Evolutionary conservation across 2,888 invertebrate genomes (phyloP), one percentile per base, ranked within the genome.

Genomic region (Tryphoninae sp.): DNA sequence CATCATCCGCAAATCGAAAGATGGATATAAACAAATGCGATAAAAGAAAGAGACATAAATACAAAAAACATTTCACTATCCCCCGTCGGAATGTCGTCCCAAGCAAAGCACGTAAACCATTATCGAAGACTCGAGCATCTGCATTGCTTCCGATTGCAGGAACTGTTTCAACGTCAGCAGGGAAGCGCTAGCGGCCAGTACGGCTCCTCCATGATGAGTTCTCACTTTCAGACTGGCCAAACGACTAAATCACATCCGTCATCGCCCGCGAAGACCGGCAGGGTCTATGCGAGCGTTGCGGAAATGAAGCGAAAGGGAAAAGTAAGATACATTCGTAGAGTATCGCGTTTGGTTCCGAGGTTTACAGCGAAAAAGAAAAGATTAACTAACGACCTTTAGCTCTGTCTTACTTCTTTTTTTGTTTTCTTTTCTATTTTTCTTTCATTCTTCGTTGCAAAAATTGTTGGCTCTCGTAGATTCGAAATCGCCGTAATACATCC

Each of bases 251-350:
- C 95, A 78, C 95, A 95, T 79, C 95, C 95, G 33, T 94, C 94
- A 86, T 96, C 96, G 9, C 96, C 96, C 6, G 95, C 96, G 75
- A 94, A 94, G 86, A 93, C 94, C 67, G 93, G 93, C 49, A 93
- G 95, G 81, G 97, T 98, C 53, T 98, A 98, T 92, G 97, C 97
- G 61, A 98, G 98, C 90, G 98, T 98, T 59, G 97, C 98, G 0
- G 98, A 98, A 92, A 98, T 98, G 98, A 98, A 98, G 92, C 94
- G 98, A 76, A 96, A 96, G 92, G 95, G 94, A 86, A 96, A 95
- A 94, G 95, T 95, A 92, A 92, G 90, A 86, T 76, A 77, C 67
- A 68, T 51, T 64, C 64, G 19, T 1, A 19, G 62, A 67, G 81
- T 81, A 42, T 72, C 61, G 45, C 55, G 59, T 19, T 42, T 59